Evolutionary conservation across 2,888 invertebrate species (phyloP).

Genomic region (Drosophila ezoana): DNA sequence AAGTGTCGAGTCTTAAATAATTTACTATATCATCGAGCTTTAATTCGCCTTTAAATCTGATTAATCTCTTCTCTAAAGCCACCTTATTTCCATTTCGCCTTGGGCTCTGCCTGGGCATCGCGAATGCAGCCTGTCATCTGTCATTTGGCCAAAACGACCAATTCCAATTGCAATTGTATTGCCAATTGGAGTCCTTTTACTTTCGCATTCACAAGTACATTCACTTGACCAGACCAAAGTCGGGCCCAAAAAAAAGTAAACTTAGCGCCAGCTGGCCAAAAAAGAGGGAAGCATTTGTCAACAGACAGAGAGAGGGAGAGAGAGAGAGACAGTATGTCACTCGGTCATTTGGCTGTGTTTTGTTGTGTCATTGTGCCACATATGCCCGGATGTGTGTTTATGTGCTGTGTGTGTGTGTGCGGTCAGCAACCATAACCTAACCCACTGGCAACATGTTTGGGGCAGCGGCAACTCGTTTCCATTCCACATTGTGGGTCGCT

Average conservation of each 20-base stretch:
- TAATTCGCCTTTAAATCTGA: not conserved
- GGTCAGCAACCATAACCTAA: slow-evolving; percentile 67
- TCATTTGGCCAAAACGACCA: slow-evolving; percentile 23
- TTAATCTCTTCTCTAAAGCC: not conserved
- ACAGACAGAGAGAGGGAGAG: slow-evolving; percentile 2
- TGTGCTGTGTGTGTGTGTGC: slow-evolving; percentile 16
- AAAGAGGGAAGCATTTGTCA: slow-evolving; percentile 29
- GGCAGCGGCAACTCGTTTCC: slow-evolving; percentile 48
- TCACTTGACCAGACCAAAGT: slow-evolving; percentile 37
- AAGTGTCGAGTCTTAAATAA: too few species aligned
- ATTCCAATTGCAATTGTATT: slow-evolving; percentile 13
- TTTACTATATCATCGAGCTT: too few species aligned
- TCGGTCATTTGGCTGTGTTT: slow-evolving; percentile 59
- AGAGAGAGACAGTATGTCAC: slow-evolving; percentile 62
- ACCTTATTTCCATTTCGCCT: not conserved
- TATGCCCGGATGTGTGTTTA: not conserved
- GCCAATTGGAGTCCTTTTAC: slow-evolving; percentile 49
- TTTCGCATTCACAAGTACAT: slow-evolving; percentile 38
- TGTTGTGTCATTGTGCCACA: slow-evolving; percentile 64
- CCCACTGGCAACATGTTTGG: slow-evolving; percentile 47
- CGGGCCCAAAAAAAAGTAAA: not conserved
- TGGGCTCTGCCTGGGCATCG: slow-evolving; percentile 2
- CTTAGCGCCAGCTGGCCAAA: slow-evolving; percentile 16
- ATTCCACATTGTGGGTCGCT: slow-evolving; percentile 63
- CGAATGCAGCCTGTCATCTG: slow-evolving; percentile 30